These are phyloP conservation scores for Reticulitermes speratus DNA, from an alignment of 1,140 invertebrate species.

Conservation along the genomic window DNA sequence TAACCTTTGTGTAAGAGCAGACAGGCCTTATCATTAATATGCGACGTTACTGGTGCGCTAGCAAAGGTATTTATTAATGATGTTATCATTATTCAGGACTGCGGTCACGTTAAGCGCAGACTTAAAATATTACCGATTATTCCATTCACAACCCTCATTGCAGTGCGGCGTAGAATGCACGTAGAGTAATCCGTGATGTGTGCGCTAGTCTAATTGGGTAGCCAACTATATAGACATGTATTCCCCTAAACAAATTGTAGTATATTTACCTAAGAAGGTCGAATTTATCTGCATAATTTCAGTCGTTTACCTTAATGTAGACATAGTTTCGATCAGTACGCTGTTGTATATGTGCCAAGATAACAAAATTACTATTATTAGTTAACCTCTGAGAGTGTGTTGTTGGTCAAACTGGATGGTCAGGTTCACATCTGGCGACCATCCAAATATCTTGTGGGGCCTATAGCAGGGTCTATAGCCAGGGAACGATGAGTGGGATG, in stretches of 20 bases:
- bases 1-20: too few relatives aligned
- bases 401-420: neutral
- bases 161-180: too few relatives aligned
- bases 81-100: too few relatives aligned
- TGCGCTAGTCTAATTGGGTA: neutral
- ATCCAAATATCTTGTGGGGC: neutral
- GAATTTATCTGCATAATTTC: neutral
- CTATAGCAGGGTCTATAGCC: neutral
- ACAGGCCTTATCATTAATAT: too few relatives aligned
- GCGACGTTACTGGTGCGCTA: too few relatives aligned
- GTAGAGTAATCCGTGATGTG: neutral
- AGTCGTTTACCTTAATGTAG: neutral
- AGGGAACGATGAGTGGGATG: conserved; percentile 25
- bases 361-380: neutral
- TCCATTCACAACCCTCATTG: too few relatives aligned
- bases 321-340: neutral
- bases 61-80: too few relatives aligned
- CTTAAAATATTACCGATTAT: too few relatives aligned
- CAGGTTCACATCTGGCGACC: neutral
- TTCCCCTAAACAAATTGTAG: neutral
- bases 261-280: neutral
- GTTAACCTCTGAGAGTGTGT: neutral
- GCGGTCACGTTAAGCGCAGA: too few relatives aligned
- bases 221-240: neutral
- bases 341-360: neutral